These are phyloP conservation scores for Harpalus rubripes DNA, from an alignment of 2,888 invertebrate species.

Conservation along the genomic window DNA sequence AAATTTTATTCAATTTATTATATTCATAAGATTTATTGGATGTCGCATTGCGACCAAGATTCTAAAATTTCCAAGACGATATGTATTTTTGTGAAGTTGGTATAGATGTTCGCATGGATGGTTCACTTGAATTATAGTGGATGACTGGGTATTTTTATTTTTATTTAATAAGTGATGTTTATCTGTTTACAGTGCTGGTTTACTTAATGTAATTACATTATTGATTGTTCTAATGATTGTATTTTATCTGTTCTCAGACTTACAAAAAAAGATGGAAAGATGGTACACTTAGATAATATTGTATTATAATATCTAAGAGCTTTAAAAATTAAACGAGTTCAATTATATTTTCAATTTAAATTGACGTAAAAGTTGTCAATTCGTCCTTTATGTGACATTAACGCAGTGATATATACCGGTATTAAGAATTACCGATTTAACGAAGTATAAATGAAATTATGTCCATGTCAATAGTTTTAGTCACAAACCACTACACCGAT, in stretches of 20 bases:
- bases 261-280: background rate
- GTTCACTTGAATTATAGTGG: background rate
- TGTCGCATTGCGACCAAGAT: slow-evolving; percentile 29
- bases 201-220: slow-evolving; percentile 12
- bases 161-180: background rate
- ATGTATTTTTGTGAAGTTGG: slow-evolving; percentile 10
- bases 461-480: too few species aligned
- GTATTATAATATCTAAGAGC: background rate
- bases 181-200: background rate
- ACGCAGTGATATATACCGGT: too few species aligned
- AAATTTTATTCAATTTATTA: slow-evolving; percentile 22
- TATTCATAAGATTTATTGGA: slow-evolving; percentile 8
- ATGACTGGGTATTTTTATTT: slow-evolving; percentile 6
- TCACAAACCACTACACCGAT: too few species aligned
- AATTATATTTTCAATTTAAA: too few species aligned
- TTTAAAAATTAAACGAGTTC: background rate
- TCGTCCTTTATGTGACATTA: too few species aligned
- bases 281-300: background rate
- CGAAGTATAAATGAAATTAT: too few species aligned
- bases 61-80: slow-evolving; percentile 17
- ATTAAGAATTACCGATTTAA: too few species aligned
- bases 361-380: too few species aligned
- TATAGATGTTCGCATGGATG: slow-evolving; percentile 17
- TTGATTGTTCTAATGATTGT: background rate
- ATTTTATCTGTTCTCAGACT: background rate